Evolutionary conservation across 1,140 invertebrate genomes (phyloP).

Genomic region (Limonius californicus): DNA sequence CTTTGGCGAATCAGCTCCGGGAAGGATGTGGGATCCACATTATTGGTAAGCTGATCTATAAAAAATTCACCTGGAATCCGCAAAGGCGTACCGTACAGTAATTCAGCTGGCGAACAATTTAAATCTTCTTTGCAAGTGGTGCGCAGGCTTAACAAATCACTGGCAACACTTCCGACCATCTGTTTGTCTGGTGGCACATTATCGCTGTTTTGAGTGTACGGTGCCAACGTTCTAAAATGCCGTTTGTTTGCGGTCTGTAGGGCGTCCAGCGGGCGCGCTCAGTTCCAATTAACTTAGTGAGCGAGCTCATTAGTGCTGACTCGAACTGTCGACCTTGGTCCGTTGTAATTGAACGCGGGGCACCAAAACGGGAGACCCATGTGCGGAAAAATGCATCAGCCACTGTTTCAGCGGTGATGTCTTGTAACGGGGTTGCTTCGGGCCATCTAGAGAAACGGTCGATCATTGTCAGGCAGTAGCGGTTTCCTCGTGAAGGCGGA

Average conservation of each 20-base stretch:
- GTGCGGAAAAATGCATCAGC: slow-evolving; percentile 31
- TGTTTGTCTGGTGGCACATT: slow-evolving; percentile 47
- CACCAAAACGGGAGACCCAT: slow-evolving; percentile 45
- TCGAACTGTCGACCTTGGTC: slow-evolving; percentile 48
- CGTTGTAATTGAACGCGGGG: slow-evolving; percentile 42
- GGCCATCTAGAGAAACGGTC: slow-evolving; percentile 49
- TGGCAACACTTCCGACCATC: slow-evolving; percentile 22
- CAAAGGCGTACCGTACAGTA: slow-evolving; percentile 42
- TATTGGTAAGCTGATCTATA: slow-evolving; percentile 16
- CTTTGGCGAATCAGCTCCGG: slow-evolving; percentile 20
- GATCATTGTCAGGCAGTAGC: slow-evolving; percentile 47
- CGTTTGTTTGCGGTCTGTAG: slow-evolving; percentile 41
- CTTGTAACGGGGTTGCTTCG: slow-evolving; percentile 42
- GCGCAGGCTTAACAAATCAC: no score
- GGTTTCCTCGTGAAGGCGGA: slow-evolving; percentile 36
- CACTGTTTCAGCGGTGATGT: slow-evolving; percentile 41
- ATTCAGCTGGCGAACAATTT: slow-evolving; percentile 35
- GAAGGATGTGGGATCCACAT: slow-evolving; percentile 2
- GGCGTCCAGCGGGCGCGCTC: slow-evolving; percentile 25
- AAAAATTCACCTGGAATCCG: slow-evolving; percentile 45
- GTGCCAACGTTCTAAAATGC: slow-evolving; percentile 31
- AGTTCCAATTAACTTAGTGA: background rate
- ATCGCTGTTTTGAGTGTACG: slow-evolving; percentile 49
- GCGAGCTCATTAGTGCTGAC: slow-evolving; percentile 3
- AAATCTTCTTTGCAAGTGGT: slow-evolving; percentile 37